Conservation (phyloP, 1,140 invertebrate species). For the Ceratina australensis region DNA sequence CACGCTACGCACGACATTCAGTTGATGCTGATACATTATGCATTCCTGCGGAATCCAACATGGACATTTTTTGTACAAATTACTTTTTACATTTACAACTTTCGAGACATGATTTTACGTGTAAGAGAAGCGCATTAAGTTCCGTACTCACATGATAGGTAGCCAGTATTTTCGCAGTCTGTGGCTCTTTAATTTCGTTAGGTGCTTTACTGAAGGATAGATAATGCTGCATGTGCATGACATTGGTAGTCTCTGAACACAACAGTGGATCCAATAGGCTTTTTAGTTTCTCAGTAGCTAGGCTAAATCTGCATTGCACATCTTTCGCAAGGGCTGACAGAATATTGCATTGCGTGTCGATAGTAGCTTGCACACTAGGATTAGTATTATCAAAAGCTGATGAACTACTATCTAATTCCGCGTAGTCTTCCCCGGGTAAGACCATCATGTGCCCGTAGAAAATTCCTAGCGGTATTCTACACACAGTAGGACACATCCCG, state of each 20-base stretch:
- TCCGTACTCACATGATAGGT: slow-evolving; percentile 85
- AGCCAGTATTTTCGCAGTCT: slow-evolving; percentile 85
- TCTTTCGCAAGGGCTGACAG: slow-evolving; percentile 85
- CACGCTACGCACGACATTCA: slow-evolving; percentile 87
- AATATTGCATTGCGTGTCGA: slow-evolving; percentile 81
- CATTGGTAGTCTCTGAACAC: slow-evolving; percentile 87
- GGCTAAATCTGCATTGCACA: slow-evolving; percentile 89
- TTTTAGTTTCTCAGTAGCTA: slow-evolving; percentile 90
- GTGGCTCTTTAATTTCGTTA: slow-evolving; percentile 82
- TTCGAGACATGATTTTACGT: too few relatives aligned
- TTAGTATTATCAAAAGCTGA: slow-evolving; percentile 68
- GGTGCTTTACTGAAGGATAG: slow-evolving; percentile 81
- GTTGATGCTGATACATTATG: slow-evolving; percentile 88
- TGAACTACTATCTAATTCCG: slow-evolving; percentile 76
- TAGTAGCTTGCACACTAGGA: slow-evolving; percentile 74
- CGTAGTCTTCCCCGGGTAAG: slow-evolving; percentile 84
- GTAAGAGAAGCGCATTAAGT: neutral
- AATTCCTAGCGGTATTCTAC: slow-evolving; percentile 93
- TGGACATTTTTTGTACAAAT: slow-evolving; percentile 46
- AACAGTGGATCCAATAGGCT: slow-evolving; percentile 87
- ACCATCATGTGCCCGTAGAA: slow-evolving; percentile 94
- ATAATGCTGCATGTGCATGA: slow-evolving; percentile 89
- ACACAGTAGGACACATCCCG: slow-evolving; percentile 93
- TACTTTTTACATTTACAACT: neutral
- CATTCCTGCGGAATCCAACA: slow-evolving; percentile 82